phyloP scores from a whole-genome alignment of 2,113 vertebrate genomes.

The Nymphicus hollandicus region DNA sequence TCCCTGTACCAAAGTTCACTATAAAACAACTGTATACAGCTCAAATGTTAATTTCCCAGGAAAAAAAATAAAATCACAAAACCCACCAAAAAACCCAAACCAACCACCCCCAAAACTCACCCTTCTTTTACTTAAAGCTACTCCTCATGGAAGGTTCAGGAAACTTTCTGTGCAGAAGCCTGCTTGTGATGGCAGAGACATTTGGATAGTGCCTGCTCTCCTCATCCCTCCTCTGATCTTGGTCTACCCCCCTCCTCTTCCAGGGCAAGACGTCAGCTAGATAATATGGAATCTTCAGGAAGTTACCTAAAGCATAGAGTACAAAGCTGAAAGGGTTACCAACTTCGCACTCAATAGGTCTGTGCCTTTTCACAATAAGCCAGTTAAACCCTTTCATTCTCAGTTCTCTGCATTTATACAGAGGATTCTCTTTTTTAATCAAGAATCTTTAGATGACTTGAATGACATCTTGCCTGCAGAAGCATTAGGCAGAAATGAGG shows the following conservation, averaged over 20 bases:
- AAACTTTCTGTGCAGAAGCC: neutral
- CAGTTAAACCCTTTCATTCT: constrained; percentile 39
- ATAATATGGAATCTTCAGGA: neutral
- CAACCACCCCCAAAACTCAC: neutral
- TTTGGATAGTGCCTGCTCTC: neutral
- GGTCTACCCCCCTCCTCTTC: neutral
- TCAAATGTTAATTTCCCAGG: neutral
- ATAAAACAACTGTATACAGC: neutral
- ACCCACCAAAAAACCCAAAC: neutral
- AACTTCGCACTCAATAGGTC: neutral
- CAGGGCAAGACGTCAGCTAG: neutral
- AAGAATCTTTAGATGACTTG: constrained; percentile 23
- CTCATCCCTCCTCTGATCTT: neutral
- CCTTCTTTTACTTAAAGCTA: neutral
- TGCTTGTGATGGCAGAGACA: neutral
- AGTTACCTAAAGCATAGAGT: neutral
- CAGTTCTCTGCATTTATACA: constrained; percentile 19
- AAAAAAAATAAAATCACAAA: neutral
- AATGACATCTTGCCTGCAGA: constrained; percentile 41
- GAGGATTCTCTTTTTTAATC: neutral
- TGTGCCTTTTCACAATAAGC: neutral
- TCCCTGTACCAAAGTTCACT: neutral
- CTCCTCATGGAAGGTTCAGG: neutral
- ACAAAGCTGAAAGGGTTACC: constrained; percentile 24
- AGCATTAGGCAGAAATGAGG: constrained; percentile 5